Base-by-base conservation (phyloP, 2,113 vertebrate species). In the Leptobrachium ailaonicum region DNA sequence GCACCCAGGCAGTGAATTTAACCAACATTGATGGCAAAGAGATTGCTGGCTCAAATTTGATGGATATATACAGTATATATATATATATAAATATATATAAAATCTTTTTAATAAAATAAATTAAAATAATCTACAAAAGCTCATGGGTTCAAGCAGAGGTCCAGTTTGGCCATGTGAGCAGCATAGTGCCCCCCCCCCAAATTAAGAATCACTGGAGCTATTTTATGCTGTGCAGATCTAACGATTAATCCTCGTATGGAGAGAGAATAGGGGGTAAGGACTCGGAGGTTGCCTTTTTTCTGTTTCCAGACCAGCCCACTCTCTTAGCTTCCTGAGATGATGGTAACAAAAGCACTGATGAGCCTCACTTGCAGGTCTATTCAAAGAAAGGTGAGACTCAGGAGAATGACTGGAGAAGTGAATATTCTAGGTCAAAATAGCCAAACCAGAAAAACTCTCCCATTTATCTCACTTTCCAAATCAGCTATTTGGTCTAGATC, bases 111-210 rank as follows among this genome's bases (percentile, higher is more conserved):
- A 32, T 32, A 32, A 32, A 32, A 32, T 32, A 32, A 32, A 32
- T 32, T 32, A 32, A 32, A 32, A 32, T 32, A 32, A 32, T 32
- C 20, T 32, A 32, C 20, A 5, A 75, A 68, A 42, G 71, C 72
- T 60, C 76, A 75, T 58, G 54, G 73, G 79, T 69, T 74, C 50
- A 58, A 81, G 64, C 79, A 11, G 12, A 44, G 71, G 79, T 81
- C 72, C 71, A 81, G 71, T 10, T 32, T 66, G 3, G 64, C 40
- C 56, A 58, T 56, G 11, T 58, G 60, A 73, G 47, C 53, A 41
- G 60, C 60, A 72, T 54, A 67, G 42, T 47, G 47, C 78, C 64
- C 71, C 71, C 71, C 64, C 77, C 70, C 71, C 71, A n/a, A 79
- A 66, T 13, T 73, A 32, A 67, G 58, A 71, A 64, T 80, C 71